These are phyloP conservation scores for Pachyuromys duprasi DNA, from an alignment of 2,797 vertebrate genomes.

Conservation along the genomic window DNA sequence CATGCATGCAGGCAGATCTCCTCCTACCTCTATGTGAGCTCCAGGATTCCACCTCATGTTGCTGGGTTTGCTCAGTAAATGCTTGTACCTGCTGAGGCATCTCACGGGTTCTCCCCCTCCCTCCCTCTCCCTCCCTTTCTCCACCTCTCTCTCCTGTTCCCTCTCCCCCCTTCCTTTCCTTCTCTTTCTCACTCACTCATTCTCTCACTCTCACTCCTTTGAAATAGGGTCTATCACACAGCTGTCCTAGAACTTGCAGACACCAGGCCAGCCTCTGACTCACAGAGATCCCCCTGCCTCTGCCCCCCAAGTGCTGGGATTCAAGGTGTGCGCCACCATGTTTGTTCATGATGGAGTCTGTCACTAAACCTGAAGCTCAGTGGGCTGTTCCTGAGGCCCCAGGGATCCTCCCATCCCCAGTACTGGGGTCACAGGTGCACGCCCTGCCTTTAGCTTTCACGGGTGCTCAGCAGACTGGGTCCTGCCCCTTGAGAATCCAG, in stretches of 20 bases:
- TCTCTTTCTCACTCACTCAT: not conserved
- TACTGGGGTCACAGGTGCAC: not conserved
- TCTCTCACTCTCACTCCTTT: not conserved
- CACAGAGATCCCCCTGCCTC: not conserved
- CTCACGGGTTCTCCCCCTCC: not conserved
- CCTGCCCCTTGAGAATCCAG: too few species aligned
- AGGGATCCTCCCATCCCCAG: not conserved
- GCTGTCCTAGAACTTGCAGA: not conserved
- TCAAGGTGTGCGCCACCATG: not conserved
- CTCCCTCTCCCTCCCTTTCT: not conserved
- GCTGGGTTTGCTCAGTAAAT: not conserved
- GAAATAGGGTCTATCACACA: not conserved
- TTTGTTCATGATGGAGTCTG: not conserved
- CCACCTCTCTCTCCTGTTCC: too few species aligned
- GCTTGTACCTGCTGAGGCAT: not conserved
- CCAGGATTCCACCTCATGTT: not conserved
- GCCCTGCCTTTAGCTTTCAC: not conserved
- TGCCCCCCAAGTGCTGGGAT: not conserved
- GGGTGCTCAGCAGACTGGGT: not conserved
- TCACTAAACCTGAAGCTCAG: not conserved
- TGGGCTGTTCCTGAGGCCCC: not conserved
- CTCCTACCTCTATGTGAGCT: not conserved
- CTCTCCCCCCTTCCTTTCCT: too few species aligned
- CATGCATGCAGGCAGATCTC: not conserved
- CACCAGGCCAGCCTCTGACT: not conserved